Base-by-base conservation (phyloP, 2,113 vertebrate genomes). In the Oreocharis arfaki region DNA sequence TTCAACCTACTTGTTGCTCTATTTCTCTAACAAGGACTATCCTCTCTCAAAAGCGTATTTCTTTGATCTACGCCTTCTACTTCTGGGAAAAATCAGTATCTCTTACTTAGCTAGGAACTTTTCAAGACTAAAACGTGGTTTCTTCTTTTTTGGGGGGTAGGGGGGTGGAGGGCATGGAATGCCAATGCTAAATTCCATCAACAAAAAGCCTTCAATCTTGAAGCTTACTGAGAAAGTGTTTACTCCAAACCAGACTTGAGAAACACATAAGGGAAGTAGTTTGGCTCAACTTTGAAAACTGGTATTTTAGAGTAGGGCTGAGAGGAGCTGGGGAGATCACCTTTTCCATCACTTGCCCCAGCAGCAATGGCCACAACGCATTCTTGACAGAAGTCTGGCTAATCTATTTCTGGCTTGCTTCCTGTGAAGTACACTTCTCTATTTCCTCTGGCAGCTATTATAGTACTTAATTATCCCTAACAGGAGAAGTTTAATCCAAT, bases 391-490 rank as follows among this genome's bases (percentile, higher is more conserved):
- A 74, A 81, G 22, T 8, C 55, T 61, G 64, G 26, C 60, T 89
- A 37, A 92, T 61, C 59, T 39, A 46, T 13, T 90, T 75, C 69
- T 93, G 39, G 56, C 52, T 79, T 24, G 10, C 23, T 91, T 87
- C 80, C 60, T 81, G n/a, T 50, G 39, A 89, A 86, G 37, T 44
- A 57, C 39, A 39, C 23, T 37, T 86, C 55, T 74, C 63, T 47
- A 3, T 75, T 86, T 83, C 76, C 63, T 84, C 87, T 7, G 6
- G 64, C 68, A 94, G 89, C 10, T 67, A 50, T 60, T 82, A 71
- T 6, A 68, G 30, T 68, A 47, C 13, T 87, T 84, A 85, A 95
- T 94, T 93, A 75, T 63, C 61, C 69, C 17, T 75, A 79, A 79
- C 22, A 73, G 41, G 9, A 89, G 53, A 85, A 47, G 13, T 63